Conservation (phyloP, 2,113 vertebrate species). For the Bubo scandiacus region DNA sequence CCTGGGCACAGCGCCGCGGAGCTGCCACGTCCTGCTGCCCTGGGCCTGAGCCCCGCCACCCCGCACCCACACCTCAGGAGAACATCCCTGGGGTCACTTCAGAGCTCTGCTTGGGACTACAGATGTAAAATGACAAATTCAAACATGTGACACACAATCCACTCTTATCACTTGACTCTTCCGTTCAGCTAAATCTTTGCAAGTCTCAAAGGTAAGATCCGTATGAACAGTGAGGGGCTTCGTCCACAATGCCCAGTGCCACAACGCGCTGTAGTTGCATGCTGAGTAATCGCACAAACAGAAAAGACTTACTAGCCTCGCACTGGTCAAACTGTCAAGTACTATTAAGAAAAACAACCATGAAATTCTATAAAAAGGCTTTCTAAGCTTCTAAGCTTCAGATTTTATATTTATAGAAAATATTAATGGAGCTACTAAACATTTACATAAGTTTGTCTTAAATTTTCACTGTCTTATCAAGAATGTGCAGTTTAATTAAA, state of each 20-base stretch:
- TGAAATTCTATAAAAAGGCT: background rate
- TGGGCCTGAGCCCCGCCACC: background rate
- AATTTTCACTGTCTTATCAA: background rate
- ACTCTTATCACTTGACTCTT: background rate
- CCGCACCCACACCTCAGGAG: background rate
- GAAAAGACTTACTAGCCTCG: background rate
- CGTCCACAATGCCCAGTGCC: background rate
- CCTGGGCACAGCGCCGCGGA: background rate
- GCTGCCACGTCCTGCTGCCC: background rate
- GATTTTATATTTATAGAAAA: background rate
- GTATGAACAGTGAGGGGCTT: background rate
- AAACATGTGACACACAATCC: background rate
- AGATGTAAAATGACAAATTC: background rate
- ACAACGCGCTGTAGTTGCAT: background rate
- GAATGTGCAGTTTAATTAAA: background rate
- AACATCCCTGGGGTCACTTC: background rate
- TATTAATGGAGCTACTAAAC: background rate
- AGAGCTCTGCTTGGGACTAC: background rate
- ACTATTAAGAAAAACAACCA: background rate
- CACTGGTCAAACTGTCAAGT: background rate
- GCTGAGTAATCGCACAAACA: background rate
- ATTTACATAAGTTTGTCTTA: background rate
- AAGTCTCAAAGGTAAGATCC: background rate
- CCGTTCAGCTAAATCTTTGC: background rate
- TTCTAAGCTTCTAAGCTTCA: background rate